These are phyloP conservation scores for Eubasilissa splendida DNA, from an alignment of 2,888 invertebrate genomes.

Conservation along the genomic window DNA sequence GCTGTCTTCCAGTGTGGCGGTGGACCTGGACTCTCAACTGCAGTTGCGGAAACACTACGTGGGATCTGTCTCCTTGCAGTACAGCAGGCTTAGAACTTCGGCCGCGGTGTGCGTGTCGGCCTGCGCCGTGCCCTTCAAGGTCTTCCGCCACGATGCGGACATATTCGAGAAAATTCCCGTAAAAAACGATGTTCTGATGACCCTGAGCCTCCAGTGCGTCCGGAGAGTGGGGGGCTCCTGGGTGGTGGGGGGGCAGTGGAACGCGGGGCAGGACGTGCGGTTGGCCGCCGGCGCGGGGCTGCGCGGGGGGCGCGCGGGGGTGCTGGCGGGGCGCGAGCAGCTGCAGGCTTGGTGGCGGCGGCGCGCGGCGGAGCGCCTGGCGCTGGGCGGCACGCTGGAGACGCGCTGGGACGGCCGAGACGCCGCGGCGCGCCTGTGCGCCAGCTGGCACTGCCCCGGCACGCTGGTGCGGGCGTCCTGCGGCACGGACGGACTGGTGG, in stretches of 20 bases:
- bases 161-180: slow-evolving; percentile 16
- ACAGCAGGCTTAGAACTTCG: slow-evolving; percentile 25
- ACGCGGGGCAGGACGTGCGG: slow-evolving; percentile 1
- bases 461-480: slow-evolving; percentile 64
- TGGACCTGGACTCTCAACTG: slow-evolving; percentile 38
- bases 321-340: slow-evolving; percentile 61
- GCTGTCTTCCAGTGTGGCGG: not conserved
- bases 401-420: slow-evolving; percentile 69
- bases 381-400: slow-evolving; percentile 61
- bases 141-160: slow-evolving; percentile 11
- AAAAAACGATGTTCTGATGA: slow-evolving; percentile 1
- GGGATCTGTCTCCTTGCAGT: slow-evolving; percentile 4
- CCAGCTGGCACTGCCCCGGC: slow-evolving; percentile 55
- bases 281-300: not conserved
- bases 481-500: slow-evolving; percentile 70
- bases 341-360: slow-evolving; percentile 61
- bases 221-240: slow-evolving; percentile 14
- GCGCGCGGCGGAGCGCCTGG: slow-evolving; percentile 62
- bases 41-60: slow-evolving; percentile 18
- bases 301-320: slow-evolving; percentile 18
- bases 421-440: slow-evolving; percentile 65
- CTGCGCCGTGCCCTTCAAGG: slow-evolving; percentile 16
- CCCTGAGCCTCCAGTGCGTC: slow-evolving; percentile 24
- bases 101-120: slow-evolving; percentile 26
- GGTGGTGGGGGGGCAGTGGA: slow-evolving; percentile 30